Conservation (phyloP, 2,113 vertebrate species). For the Xyliphius kryptos region DNA sequence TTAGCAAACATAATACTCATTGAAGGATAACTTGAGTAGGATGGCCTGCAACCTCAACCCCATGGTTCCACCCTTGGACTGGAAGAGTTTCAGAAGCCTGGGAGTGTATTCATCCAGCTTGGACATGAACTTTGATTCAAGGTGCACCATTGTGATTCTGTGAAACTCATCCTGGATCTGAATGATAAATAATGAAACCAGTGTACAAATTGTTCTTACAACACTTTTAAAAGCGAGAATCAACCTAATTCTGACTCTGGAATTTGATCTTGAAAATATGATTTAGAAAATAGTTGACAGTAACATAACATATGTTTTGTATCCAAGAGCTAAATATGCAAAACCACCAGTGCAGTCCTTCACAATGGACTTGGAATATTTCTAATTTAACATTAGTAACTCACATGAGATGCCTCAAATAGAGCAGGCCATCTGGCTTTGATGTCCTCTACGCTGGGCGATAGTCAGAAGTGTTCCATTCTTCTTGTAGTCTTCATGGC, state of each 20-base stretch:
- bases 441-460: slow-evolving; percentile 9
- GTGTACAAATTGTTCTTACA: no score
- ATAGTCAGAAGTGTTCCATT: slow-evolving; percentile 29
- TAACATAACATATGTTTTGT: no score
- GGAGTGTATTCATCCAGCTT: background rate
- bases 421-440: slow-evolving; percentile 41
- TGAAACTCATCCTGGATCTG: background rate
- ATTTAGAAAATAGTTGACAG: no score
- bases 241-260: no score
- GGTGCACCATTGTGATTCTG: background rate
- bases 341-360: no score
- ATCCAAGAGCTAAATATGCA: no score
- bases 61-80: background rate
- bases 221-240: no score
- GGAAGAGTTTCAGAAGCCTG: background rate
- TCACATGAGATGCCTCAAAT: slow-evolving; percentile 35
- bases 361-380: no score
- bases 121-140: background rate
- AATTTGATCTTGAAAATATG: no score
- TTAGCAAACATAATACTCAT: no score
- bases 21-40: background rate
- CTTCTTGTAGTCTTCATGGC: slow-evolving; percentile 35
- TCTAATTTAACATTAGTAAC: background rate
- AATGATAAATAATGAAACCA: background rate
- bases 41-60: background rate